Evolutionary conservation across 2,797 vertebrate species (phyloP), one percentile per base, ranked within the genome.

Genomic region (Molossus molossus): DNA sequence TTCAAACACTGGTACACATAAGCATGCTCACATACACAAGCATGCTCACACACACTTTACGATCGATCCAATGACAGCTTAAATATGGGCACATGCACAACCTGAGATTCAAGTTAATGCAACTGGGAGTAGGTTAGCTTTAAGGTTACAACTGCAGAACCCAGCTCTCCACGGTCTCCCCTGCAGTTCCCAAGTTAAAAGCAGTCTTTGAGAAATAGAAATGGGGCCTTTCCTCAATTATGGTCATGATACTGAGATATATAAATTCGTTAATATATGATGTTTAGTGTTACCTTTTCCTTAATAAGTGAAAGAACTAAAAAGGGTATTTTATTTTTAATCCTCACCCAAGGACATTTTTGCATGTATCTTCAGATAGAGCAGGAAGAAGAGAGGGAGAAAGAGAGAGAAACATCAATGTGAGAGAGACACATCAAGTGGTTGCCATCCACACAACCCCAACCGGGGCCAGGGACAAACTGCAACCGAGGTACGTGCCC

Each of bases 231-330:
- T 84, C 81, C 45, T 94, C 60, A 73, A 21, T 48, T 70, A 92
- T 17, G 23, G 58, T 15, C 37, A 27, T 0, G 0, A 6, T 20
- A 27, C 21, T 72, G 15, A 76, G 72, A 83, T 33, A 81, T 27
- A 45, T 37, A 37, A 57, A 79, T 91, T 88, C 33, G 58, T 79
- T 79, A 90, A 89, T 37, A 89, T 50, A 18, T 75, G 77, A 91
- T 72, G 40, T 48, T 69, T 67, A 60, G 58, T 53, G 96, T 91
- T 65, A 85, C 4, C 53, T 93, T 85, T 75, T 87, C 67, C 73
- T 95, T 69, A 82, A 23, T 20, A 20, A 96, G 2, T 77, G 11
- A 77, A 91, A 95, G 69, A 85, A 95, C 9, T 65, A 79, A 75
- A 93, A 55, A 25, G 12, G 2, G 5, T 45, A 80, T 67, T 94